These are phyloP conservation scores for Salvelinus fontinalis DNA, from an alignment of 2,113 vertebrate species.

Conservation along the genomic window DNA sequence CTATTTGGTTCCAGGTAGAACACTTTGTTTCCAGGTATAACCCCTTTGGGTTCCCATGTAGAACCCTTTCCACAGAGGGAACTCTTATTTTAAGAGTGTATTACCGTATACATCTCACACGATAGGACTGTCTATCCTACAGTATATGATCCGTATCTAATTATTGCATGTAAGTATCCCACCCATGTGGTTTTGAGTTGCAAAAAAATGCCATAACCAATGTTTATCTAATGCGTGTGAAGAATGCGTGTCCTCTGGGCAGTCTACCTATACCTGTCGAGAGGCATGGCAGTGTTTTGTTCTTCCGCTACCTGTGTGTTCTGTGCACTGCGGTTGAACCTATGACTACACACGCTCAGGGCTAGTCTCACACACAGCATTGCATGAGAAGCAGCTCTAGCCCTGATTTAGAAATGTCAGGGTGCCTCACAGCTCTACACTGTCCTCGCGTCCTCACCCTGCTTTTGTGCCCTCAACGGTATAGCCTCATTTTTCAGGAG, in stretches of 20 bases:
- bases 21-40: too few species aligned
- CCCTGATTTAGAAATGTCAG: conserved; percentile 16
- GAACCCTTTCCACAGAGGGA: too few species aligned
- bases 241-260: conserved; percentile 35
- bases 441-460: conserved; percentile 27
- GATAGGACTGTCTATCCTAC: too few species aligned
- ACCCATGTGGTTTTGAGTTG: too few species aligned
- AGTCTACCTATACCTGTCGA: conserved; percentile 15
- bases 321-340: background rate
- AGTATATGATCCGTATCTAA: too few species aligned
- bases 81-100: too few species aligned
- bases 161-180: too few species aligned
- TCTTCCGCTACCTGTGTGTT: background rate
- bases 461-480: conserved; percentile 34
- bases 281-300: conserved; percentile 23
- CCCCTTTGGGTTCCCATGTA: too few species aligned
- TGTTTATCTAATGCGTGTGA: background rate
- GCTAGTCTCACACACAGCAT: background rate
- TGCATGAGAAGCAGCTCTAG: background rate
- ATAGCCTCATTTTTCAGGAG: conserved; percentile 43
- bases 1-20: too few species aligned
- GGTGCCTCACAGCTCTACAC: conserved; percentile 59
- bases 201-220: too few species aligned
- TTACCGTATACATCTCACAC: too few species aligned
- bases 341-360: background rate